Evolutionary conservation across 1,140 invertebrate genomes (phyloP).

Genomic region (Cheumatopsyche charites): DNA sequence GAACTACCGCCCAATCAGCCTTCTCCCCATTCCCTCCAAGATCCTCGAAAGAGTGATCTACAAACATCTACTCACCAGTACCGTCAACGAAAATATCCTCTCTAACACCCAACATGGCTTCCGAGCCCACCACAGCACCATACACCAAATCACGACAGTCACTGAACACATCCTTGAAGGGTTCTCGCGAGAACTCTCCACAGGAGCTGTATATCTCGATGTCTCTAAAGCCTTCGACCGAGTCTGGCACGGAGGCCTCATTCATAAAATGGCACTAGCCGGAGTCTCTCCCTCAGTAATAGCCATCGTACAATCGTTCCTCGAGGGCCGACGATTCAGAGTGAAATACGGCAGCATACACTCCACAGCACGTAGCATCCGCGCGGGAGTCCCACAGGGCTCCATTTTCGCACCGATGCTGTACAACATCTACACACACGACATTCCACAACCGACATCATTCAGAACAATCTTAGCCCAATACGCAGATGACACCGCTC

Average conservation of each 20-base stretch:
- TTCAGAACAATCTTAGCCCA: constrained; percentile 22
- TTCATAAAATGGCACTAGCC: constrained; percentile 43
- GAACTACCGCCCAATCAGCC: no score
- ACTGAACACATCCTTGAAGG: constrained; percentile 40
- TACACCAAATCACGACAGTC: constrained; percentile 44
- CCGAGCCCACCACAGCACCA: constrained; percentile 39
- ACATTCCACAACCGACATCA: constrained; percentile 41
- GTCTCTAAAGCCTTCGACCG: constrained; percentile 52
- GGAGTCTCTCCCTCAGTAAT: constrained; percentile 43
- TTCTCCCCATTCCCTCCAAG: no score
- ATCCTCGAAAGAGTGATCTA: no score
- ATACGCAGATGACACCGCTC: constrained; percentile 50
- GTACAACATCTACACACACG: constrained; percentile 44
- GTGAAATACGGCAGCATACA: not conserved
- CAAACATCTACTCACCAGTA: no score
- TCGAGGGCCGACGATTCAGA: not conserved
- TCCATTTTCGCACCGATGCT: constrained; percentile 45
- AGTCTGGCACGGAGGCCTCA: constrained; percentile 49
- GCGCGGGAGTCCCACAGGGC: constrained; percentile 48
- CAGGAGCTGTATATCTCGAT: constrained; percentile 49
- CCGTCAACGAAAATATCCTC: no score
- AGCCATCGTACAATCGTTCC: constrained; percentile 22
- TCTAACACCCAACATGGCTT: constrained; percentile 49
- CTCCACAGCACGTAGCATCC: constrained; percentile 32
- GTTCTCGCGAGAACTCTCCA: constrained; percentile 45